These are phyloP conservation scores for Crotalus viridis DNA, from an alignment of 2,113 vertebrate genomes.

Conservation along the genomic window DNA sequence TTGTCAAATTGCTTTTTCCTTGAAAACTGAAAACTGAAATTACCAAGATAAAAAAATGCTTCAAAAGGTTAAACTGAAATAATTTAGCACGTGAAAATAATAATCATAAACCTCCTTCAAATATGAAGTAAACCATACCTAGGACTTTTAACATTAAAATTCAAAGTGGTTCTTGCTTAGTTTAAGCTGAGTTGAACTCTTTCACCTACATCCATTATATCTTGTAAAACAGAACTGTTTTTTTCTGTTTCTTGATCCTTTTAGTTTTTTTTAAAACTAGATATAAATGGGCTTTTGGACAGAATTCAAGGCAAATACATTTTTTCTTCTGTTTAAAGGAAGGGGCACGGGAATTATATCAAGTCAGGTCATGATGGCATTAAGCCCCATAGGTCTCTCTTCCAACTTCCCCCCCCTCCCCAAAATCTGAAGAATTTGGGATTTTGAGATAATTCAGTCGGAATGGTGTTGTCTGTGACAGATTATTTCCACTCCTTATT, in stretches of 20 bases:
- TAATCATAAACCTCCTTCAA: neutral
- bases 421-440: neutral
- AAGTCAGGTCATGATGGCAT: neutral
- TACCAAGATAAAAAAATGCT: neutral
- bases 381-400: neutral
- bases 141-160: constrained; percentile 18
- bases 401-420: neutral
- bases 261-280: neutral
- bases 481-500: neutral
- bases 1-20: neutral
- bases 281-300: neutral
- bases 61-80: constrained; percentile 21
- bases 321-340: neutral
- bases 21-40: neutral
- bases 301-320: neutral
- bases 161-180: constrained; percentile 28
- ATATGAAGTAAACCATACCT: neutral
- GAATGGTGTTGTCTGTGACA: neutral
- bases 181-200: neutral
- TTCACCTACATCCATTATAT: neutral
- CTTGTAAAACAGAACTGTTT: neutral
- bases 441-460: neutral
- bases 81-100: constrained; percentile 12
- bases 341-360: neutral
- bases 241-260: neutral